phyloP scores from a whole-genome alignment of 2,797 vertebrate genomes.

The Eidolon dupreanum region DNA sequence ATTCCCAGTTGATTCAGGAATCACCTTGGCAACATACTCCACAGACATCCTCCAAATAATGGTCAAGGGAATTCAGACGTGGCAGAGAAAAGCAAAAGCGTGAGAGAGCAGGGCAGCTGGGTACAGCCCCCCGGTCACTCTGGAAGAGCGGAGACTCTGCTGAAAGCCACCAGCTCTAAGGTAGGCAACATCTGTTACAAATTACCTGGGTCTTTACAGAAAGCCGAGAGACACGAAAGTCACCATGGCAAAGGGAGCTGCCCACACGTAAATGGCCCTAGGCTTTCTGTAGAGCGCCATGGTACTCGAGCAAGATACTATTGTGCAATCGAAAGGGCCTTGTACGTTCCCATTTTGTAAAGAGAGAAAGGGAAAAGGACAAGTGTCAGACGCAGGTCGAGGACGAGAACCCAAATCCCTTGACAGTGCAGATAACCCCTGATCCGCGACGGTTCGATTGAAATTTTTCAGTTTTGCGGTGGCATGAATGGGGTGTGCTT shows the following conservation, averaged over 20 bases:
- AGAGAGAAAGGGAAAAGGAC: not conserved
- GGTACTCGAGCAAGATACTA: not conserved
- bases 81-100: not conserved
- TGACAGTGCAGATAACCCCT: not conserved
- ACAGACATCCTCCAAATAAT: not conserved
- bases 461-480: not conserved
- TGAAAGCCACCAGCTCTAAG: not conserved
- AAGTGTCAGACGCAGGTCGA: not conserved
- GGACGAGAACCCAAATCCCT: not conserved
- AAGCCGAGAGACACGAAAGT: not conserved
- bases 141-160: not conserved
- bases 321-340: not conserved
- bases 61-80: accelerated
- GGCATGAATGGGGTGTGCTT: too few relatives aligned
- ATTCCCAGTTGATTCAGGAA: not conserved
- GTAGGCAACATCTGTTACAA: not conserved
- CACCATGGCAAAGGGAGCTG: not conserved
- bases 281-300: not conserved
- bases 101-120: too few relatives aligned
- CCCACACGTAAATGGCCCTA: too few relatives aligned
- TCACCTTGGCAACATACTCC: not conserved
- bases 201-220: not conserved
- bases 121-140: accelerated
- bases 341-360: not conserved
- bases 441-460: not conserved